phyloP scores from a whole-genome alignment of 2,113 vertebrate genomes.

The Esox niger region DNA sequence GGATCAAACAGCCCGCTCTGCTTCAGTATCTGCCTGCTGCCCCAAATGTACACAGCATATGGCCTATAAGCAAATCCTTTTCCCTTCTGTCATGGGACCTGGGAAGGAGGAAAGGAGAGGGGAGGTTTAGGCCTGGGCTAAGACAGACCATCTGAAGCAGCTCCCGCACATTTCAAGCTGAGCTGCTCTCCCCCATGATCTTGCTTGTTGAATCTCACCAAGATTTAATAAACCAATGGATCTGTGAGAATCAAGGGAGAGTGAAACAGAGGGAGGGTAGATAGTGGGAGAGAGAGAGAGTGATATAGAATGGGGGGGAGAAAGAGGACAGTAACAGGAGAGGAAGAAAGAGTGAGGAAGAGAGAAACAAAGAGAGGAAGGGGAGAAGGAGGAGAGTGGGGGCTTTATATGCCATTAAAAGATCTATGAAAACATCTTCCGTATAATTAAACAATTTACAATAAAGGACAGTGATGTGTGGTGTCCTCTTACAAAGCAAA shows the following conservation, averaged over 20 bases:
- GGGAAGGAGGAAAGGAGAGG: not conserved
- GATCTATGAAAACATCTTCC: no score
- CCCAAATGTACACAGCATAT: conserved; percentile 25
- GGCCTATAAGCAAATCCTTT: conserved; percentile 24
- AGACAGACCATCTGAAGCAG: not conserved
- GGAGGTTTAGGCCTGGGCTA: not conserved
- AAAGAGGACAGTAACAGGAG: no score
- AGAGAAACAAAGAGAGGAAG: no score
- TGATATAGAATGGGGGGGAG: not conserved
- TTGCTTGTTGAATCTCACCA: no score
- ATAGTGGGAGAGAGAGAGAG: conserved; percentile 3
- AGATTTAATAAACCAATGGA: no score
- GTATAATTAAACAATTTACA: no score
- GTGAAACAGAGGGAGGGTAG: not conserved
- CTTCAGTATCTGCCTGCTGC: conserved; percentile 20
- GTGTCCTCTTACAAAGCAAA: no score
- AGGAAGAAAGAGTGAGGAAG: no score
- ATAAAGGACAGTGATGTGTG: no score
- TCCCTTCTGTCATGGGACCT: conserved; percentile 13
- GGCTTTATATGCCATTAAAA: no score
- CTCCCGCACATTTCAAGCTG: not conserved
- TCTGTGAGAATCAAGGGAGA: not conserved
- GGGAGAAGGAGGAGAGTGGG: no score
- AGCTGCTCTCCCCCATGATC: not conserved
- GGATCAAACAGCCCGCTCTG: conserved; percentile 29